Percentiles rank a stretch among this genome's conserved stretches.
phyloP scores from a whole-genome alignment of 1,140 invertebrate species.

The Limonius californicus region DNA sequence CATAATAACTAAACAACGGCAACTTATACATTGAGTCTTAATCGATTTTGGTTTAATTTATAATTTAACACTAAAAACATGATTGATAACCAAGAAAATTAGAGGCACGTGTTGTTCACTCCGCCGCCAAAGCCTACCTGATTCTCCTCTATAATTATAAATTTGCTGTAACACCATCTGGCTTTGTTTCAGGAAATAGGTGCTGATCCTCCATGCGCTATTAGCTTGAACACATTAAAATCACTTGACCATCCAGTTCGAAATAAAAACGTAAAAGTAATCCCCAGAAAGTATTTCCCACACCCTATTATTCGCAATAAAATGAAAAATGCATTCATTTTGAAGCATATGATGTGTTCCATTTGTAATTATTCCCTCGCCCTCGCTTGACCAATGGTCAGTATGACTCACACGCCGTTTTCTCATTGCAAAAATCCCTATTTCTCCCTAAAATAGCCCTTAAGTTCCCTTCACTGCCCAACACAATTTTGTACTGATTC shows the following conservation, averaged over 20 bases:
- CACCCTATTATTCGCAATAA: not conserved
- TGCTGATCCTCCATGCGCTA: not conserved
- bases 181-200: not conserved
- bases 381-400: slow-evolving; percentile 34
- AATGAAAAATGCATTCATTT: not conserved
- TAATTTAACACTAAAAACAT: not conserved
- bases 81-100: not conserved
- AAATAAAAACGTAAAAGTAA: too few species aligned
- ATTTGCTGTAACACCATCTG: not conserved
- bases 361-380: slow-evolving; percentile 24
- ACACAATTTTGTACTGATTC: slow-evolving; percentile 13
- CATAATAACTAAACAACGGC: too few species aligned
- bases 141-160: not conserved
- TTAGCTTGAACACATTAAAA: too few species aligned
- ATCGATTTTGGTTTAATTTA: too few species aligned
- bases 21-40: too few species aligned
- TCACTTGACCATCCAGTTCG: too few species aligned
- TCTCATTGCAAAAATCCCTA: slow-evolving; percentile 29
- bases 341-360: not conserved
- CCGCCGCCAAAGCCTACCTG: not conserved
- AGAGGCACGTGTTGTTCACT: not conserved
- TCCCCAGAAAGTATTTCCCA: too few species aligned
- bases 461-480: slow-evolving; percentile 13
- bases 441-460: slow-evolving; percentile 21
- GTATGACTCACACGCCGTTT: slow-evolving; percentile 25